Conservation (phyloP, 2,888 invertebrate species). For the Papilio demoleus region DNA sequence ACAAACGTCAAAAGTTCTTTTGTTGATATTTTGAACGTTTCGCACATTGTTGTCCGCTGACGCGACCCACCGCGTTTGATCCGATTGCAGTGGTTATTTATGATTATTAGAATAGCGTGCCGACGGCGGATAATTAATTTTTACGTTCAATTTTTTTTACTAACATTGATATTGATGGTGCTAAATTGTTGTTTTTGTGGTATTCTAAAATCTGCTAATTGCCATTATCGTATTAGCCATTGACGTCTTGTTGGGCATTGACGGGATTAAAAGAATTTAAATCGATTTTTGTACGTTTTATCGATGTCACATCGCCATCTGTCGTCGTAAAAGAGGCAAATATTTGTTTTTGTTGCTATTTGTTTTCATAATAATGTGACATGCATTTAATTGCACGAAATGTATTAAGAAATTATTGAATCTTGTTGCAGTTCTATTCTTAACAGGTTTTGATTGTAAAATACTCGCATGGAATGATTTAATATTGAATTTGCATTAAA, state of each 20-base stretch:
- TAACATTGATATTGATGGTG: slow-evolving; percentile 65
- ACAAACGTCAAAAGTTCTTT: slow-evolving; percentile 82
- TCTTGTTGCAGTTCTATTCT: no score
- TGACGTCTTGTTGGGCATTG: slow-evolving; percentile 29
- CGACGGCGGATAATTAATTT: slow-evolving; percentile 79
- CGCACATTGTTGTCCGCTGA: slow-evolving; percentile 75
- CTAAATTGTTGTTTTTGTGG: slow-evolving; percentile 52
- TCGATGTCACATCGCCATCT: no score
- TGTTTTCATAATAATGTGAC: slow-evolving; percentile 62
- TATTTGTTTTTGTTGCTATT: slow-evolving; percentile 61
- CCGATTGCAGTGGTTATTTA: slow-evolving; percentile 80
- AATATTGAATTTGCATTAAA: no score
- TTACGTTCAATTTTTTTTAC: slow-evolving; percentile 75
- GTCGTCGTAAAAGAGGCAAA: no score
- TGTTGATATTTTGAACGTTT: slow-evolving; percentile 84
- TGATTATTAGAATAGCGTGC: slow-evolving; percentile 81
- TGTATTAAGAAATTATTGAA: no score
- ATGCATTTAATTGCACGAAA: slow-evolving; percentile 44
- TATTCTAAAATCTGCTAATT: slow-evolving; percentile 44
- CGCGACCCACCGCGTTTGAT: slow-evolving; percentile 79
- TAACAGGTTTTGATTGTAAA: no score
- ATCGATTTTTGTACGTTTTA: no score
- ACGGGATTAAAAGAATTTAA: neutral
- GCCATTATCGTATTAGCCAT: slow-evolving; percentile 45
- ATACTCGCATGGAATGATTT: no score